Evolutionary conservation across 2,113 vertebrate species (phyloP), one percentile per base, ranked within the genome.

Genomic region (Nansenia antarctica): DNA sequence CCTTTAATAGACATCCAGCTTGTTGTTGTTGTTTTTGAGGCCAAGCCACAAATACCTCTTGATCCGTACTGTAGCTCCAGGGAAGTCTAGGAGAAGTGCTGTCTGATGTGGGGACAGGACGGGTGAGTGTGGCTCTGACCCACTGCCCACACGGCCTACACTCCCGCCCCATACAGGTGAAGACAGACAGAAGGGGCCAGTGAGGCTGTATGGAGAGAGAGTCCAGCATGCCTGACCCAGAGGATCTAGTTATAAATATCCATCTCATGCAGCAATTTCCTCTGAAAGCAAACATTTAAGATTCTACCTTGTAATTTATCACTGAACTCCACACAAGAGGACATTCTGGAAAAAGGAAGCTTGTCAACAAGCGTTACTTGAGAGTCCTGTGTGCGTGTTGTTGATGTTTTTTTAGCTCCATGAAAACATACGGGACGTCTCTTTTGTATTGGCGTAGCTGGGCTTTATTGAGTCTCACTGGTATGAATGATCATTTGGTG

Each of bases 281-380:
- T 81, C 73, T 76, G 53, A 86, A 83, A 80, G 59, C 76, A 90
- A 88, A 87, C 82, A 83, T 72, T 82, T 87, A 8, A 69, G 20
- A 73, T 82, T 69, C 75, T 79, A 72, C 86, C 85, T 86, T 87
- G 72, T 85, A 86, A 90, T 88, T 87, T 87, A 86, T 88, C 81
- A 84, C 76, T 72, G 70, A 63, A 75, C 57, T 62, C 64, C 35
- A 9, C 5, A 35, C 34, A 64, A 72, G 63, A 57, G 72, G 62
- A 68, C 80, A 82, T 65, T 77, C 53, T 18, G 31, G 22, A 70
- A 42, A 83, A 83, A 74, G 55, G 64, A 71, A 75, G 47, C n/a
- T n/a, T n/a, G n/a, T n/a, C n/a, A n/a, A n/a, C n/a, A n/a, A n/a
- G n/a, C n/a, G n/a, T n/a, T n/a, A n/a, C n/a, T n/a, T n/a, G n/a